Evolutionary conservation across 2,113 vertebrate species (phyloP).

Genomic region (Melierax canorus): DNA sequence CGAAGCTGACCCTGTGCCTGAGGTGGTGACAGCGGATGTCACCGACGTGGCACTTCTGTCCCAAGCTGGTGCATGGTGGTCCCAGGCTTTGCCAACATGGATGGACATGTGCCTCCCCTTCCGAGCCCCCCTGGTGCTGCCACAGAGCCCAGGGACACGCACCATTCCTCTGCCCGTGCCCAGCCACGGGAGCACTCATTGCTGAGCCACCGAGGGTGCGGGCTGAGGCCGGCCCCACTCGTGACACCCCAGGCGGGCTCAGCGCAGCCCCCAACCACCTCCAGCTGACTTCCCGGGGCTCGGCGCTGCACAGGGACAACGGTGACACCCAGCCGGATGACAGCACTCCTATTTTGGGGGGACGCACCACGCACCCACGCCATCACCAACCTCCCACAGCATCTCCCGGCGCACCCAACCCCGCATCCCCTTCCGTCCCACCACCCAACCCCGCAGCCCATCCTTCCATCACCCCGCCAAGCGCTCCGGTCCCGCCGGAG

Average conservation of each 20-base stretch:
- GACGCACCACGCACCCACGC: accelerated
- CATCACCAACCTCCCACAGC: not conserved
- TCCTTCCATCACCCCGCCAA: not conserved
- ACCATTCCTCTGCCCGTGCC: accelerated
- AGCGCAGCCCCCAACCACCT: not conserved
- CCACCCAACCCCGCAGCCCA: not conserved
- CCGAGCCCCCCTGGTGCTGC: accelerated
- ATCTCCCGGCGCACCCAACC: not conserved
- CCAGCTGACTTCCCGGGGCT: accelerated
- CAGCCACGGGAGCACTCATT: not conserved
- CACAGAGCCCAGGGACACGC: accelerated
- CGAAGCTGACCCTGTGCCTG: not conserved
- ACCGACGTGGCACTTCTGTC: not conserved
- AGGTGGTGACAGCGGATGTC: not conserved
- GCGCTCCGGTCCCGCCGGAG: accelerated
- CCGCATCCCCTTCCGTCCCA: not conserved
- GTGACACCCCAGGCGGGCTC: not conserved
- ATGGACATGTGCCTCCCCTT: accelerated
- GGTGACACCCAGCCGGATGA: not conserved
- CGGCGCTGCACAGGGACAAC: not conserved
- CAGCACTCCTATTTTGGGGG: not conserved
- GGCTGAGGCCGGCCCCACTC: not conserved
- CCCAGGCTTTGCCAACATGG: not conserved
- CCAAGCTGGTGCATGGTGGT: accelerated
- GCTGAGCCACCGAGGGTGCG: not conserved